Percentiles rank a stretch among this genome's conserved stretches.
phyloP scores from a whole-genome alignment of 2,113 vertebrate genomes.

The Lamprologus speciosus region DNA sequence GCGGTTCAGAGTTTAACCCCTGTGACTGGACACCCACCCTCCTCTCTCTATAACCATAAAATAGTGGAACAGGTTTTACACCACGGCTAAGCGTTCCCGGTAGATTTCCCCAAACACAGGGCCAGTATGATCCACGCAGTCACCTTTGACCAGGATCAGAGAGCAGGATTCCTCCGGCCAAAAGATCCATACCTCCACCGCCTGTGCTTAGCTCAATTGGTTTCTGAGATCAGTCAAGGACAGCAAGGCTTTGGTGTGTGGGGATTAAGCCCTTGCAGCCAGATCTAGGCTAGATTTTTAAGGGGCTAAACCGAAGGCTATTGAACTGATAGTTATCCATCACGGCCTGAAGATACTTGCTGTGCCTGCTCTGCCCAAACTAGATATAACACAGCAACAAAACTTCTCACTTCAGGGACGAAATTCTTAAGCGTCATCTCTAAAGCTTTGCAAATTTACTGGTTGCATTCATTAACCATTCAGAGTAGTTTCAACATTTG shows the following conservation, averaged over 20 bases:
- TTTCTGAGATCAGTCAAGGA: slow-evolving; percentile 50
- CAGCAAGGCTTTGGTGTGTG: slow-evolving; percentile 40
- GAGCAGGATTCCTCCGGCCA: slow-evolving; percentile 9
- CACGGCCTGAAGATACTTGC: not conserved
- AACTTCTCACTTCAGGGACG: not conserved
- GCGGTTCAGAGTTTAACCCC: slow-evolving; percentile 51
- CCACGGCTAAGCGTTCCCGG: not conserved
- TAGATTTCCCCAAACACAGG: not conserved
- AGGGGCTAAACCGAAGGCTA: not conserved
- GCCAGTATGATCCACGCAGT: slow-evolving; percentile 9
- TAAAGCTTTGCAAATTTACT: not conserved
- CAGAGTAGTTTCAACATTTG: slow-evolving; percentile 12
- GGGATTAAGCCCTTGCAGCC: slow-evolving; percentile 34
- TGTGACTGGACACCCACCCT: not conserved
- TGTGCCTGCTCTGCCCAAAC: not conserved
- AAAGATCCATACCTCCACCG: slow-evolving; percentile 18
- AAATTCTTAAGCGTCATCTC: not conserved
- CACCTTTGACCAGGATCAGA: slow-evolving; percentile 24
- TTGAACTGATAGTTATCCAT: not conserved
- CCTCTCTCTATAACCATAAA: not conserved
- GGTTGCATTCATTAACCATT: not conserved
- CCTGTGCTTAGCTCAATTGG: slow-evolving; percentile 17
- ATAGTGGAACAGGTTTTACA: not conserved
- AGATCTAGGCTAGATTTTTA: slow-evolving; percentile 24
- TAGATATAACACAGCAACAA: not conserved